Conservation (phyloP, 2,888 invertebrate species). For the Plagodis pulveraria region DNA sequence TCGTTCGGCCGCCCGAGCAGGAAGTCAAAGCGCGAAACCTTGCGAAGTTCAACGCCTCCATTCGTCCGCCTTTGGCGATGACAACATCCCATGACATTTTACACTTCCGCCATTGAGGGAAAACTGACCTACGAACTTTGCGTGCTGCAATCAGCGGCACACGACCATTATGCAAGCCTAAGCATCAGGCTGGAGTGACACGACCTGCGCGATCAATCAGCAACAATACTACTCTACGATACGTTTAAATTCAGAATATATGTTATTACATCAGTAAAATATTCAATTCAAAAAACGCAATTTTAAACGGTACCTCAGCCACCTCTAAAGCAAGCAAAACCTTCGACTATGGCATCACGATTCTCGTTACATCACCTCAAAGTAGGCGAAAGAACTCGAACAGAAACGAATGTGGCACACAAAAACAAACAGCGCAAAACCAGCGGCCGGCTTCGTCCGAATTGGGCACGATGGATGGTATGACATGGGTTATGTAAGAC, state of each 20-base stretch:
- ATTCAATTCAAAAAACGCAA: too few species aligned
- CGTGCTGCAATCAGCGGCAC: conserved; percentile 50
- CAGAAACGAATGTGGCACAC: conserved; percentile 36
- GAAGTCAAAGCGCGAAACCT: conserved; percentile 64
- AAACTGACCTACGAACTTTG: conserved; percentile 67
- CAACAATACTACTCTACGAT: conserved; percentile 21
- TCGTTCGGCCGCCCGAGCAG: conserved; percentile 55
- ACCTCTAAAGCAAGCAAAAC: neutral
- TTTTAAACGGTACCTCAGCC: too few species aligned
- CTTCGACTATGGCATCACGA: conserved; percentile 25
- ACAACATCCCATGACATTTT: conserved; percentile 43
- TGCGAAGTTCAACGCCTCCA: conserved; percentile 69
- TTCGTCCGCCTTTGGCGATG: conserved; percentile 21
- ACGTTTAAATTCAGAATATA: conserved; percentile 15
- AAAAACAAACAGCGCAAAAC: conserved; percentile 37
- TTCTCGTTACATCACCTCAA: conserved; percentile 26
- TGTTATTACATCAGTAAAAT: too few species aligned
- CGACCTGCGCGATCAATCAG: conserved; percentile 36
- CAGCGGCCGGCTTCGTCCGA: conserved; percentile 46
- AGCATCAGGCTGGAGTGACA: conserved; percentile 37
- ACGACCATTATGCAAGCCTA: conserved; percentile 48
- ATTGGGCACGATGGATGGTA: conserved; percentile 71
- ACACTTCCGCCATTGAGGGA: conserved; percentile 68
- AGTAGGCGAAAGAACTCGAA: conserved; percentile 29
- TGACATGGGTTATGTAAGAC: conserved; percentile 76